A percentile compares a stretch with the other conserved stretches of the same genome.
Conservation (phyloP, 2,797 vertebrate genomes). For the Spinibarbus caldwelli region DNA sequence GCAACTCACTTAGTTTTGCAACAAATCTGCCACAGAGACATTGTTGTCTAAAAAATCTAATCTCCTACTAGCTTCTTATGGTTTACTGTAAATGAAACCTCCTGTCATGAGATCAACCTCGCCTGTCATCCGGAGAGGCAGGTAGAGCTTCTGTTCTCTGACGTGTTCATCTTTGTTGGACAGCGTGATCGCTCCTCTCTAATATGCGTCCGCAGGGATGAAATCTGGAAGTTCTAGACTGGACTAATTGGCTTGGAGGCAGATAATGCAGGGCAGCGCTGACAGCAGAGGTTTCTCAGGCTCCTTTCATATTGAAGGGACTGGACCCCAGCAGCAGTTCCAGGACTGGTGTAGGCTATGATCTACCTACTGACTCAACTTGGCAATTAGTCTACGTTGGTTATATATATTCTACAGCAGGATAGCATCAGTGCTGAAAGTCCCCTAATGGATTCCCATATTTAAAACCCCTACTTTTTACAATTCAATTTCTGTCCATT, state of each 20-base stretch:
- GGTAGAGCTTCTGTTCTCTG: constrained; percentile 3
- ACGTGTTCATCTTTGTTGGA: constrained; percentile 10
- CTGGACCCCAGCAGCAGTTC: constrained; percentile 44
- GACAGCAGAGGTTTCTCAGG: constrained; percentile 27
- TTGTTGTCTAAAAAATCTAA: background rate
- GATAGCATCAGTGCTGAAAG: background rate
- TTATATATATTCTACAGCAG: background rate
- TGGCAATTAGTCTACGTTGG: constrained; percentile 31
- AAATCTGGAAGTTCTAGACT: constrained; percentile 34
- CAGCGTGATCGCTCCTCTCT: constrained; percentile 4
- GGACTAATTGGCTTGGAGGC: constrained; percentile 48
- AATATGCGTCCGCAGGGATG: constrained; percentile 32
- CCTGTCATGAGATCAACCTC: constrained; percentile 1
- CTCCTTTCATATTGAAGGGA: constrained; percentile 32
- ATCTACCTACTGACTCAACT: constrained; percentile 33
- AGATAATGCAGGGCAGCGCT: constrained; percentile 11
- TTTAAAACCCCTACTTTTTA: background rate
- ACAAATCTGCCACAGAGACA: too few species aligned
- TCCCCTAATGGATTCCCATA: constrained; percentile 10
- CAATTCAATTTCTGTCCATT: background rate
- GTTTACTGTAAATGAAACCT: background rate
- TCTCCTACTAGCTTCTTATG: background rate
- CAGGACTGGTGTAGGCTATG: constrained; percentile 17
- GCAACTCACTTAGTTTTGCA: background rate
- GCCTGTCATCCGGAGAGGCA: constrained; percentile 3